Evolutionary conservation across 2,888 invertebrate species (phyloP), one percentile per base, ranked within the genome.

Genomic region (Pristionchus mayeri): DNA sequence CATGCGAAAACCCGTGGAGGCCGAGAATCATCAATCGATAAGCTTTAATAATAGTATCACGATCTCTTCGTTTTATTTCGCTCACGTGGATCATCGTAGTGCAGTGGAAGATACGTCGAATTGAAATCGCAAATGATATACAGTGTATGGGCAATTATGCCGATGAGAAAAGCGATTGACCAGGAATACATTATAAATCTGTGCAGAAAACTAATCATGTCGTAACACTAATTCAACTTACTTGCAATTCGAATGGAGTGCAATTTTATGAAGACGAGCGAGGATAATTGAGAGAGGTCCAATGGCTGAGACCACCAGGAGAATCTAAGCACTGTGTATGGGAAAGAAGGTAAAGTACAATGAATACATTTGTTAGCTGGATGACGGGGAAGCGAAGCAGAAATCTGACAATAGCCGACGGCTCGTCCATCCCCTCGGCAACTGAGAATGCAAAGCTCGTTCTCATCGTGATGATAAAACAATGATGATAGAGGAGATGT

Each of bases 201-300:
- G 2, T 9, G 16, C 24, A 11, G 7, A 13, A 60, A 6, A 11
- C 2, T 60, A 27, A 9, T 60, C 2, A 3, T 11, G 16, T 27
- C 2, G 3, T 21, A 54, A 54, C 6, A 7, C 18, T n/a, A n/a
- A 54, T 3, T 3, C 30, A 60, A 3, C 60, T 4, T 30, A 60
- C 60, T 67, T 67, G 67, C 67, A 67, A 37, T 67, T 67, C 3
- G n/a, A 18, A 37, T 67, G 67, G 18, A 67, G 37, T 18, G 67
- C 67, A 67, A 67, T 67, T 27, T 37, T 34, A 24, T 9, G n/a
- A 3, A 67, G 67, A 21, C 67, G 34, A 21, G n/a, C 16, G 3
- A 67, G 18, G 3, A 67, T 18, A 37, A 67, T 37, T 18, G 37
- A 37, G 1, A 67, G 67, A 21, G 67, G 67, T 7, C 18, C 21